Evolutionary conservation across 2,888 invertebrate genomes (phyloP).

Genomic region (Scaeva pyrastri): DNA sequence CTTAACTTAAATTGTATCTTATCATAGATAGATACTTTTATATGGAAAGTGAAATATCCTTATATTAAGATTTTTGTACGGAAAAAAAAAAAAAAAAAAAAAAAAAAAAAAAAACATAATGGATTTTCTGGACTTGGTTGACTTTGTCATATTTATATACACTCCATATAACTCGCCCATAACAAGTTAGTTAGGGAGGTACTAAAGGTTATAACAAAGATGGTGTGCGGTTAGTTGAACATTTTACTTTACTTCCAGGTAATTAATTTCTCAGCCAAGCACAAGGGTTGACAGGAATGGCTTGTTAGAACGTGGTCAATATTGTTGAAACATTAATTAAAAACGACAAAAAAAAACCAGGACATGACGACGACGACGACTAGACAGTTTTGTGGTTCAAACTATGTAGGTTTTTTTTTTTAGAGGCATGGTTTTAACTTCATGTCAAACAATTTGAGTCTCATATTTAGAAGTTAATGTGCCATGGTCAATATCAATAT

Average conservation of each 20-base stretch:
- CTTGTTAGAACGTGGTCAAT: conserved; percentile 16
- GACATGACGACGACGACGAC: too few relatives aligned
- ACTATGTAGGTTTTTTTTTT: too few relatives aligned
- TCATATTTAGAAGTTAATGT: too few relatives aligned
- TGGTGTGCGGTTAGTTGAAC: conserved; percentile 10
- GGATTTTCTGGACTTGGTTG: conserved; percentile 1
- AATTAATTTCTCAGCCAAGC: conserved; percentile 17
- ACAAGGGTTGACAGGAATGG: conserved; percentile 25
- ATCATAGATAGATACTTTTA: neutral
- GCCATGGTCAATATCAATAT: too few relatives aligned
- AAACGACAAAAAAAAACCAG: neutral
- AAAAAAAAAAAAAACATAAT: neutral
- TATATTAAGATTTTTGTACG: conserved; percentile 14
- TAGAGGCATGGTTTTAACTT: too few relatives aligned
- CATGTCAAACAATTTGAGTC: too few relatives aligned
- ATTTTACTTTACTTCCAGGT: conserved; percentile 8
- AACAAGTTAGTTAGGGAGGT: neutral
- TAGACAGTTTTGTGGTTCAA: too few relatives aligned
- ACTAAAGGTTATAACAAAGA: neutral
- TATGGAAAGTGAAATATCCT: neutral
- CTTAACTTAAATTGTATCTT: conserved; percentile 16
- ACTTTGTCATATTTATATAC: neutral
- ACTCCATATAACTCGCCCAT: neutral
- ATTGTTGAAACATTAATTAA: conserved; percentile 5
- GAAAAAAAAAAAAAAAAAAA: neutral